These are phyloP conservation scores for Wasmannia auropunctata DNA, from an alignment of 1,140 invertebrate genomes.

Conservation along the genomic window DNA sequence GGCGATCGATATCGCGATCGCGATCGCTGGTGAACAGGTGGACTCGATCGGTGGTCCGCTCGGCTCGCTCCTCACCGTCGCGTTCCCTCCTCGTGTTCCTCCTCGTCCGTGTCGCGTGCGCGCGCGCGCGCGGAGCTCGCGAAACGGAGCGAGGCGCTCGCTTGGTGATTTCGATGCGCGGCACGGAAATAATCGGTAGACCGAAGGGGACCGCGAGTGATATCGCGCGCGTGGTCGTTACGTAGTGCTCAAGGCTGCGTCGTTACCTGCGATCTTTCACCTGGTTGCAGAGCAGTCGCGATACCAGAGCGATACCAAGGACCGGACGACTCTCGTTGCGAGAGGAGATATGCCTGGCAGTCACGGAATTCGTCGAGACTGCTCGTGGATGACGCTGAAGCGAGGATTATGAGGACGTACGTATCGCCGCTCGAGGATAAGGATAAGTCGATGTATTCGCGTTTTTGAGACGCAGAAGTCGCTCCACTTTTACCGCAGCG, in stretches of 20 bases:
- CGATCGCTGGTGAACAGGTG: conserved; percentile 21
- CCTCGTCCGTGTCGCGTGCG: background rate
- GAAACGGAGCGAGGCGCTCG: conserved; percentile 20
- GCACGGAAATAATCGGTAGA: conserved; percentile 41
- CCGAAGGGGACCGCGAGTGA: background rate
- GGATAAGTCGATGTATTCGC: conserved; percentile 13
- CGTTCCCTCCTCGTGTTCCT: background rate
- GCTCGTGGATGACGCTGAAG: conserved; percentile 45
- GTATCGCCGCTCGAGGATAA: conserved; percentile 45
- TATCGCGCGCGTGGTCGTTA: conserved; percentile 10
- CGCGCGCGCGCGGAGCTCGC: background rate
- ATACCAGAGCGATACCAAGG: conserved; percentile 1
- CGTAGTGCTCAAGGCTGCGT: conserved; percentile 13
- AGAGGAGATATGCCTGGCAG: conserved; percentile 31
- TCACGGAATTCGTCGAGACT: conserved; percentile 32
- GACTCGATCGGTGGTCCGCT: background rate
- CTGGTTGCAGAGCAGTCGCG: background rate
- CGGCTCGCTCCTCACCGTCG: background rate
- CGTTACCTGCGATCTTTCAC: background rate
- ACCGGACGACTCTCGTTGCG: background rate
- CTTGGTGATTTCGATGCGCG: conserved; percentile 70
- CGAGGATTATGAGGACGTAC: conserved; percentile 66
- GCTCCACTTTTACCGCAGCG: conserved; percentile 51
- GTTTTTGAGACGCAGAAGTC: background rate
- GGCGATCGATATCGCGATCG: background rate